These are phyloP conservation scores for Neosilurus mollespiculum DNA, from an alignment of 2,797 vertebrate species.

Conservation along the genomic window DNA sequence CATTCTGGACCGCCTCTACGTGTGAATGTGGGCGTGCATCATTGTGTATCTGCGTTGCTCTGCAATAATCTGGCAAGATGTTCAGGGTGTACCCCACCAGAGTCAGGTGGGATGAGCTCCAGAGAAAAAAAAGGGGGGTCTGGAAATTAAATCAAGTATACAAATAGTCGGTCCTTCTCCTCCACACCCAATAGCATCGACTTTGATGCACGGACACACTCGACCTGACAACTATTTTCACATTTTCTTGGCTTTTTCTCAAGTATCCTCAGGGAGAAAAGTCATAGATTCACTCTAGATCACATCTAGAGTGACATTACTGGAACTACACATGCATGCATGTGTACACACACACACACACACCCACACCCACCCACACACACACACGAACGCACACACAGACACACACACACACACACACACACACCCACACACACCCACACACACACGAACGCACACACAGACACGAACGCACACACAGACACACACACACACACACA, in stretches of 20 bases:
- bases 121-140: no score
- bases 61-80: no score
- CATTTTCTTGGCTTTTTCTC: not conserved
- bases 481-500: not conserved
- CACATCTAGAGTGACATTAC: constrained; percentile 44
- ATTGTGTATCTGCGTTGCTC: no score
- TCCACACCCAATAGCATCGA: not conserved
- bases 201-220: constrained; percentile 6
- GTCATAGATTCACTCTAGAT: constrained; percentile 49
- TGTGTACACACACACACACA: no score
- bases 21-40: no score
- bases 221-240: not conserved
- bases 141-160: no score
- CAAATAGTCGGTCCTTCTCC: not conserved
- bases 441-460: not conserved
- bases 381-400: no score
- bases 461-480: no score
- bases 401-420: constrained; percentile 9
- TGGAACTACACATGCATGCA: not conserved
- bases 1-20: no score
- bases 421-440: not conserved
- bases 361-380: no score
- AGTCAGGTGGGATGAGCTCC: no score
- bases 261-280: constrained; percentile 16
- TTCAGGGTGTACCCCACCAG: no score